A percentile compares a stretch with the other conserved stretches of the same genome.
phyloP scores from a whole-genome alignment of 2,113 vertebrate species.

The Ivindomyrus marchei region DNA sequence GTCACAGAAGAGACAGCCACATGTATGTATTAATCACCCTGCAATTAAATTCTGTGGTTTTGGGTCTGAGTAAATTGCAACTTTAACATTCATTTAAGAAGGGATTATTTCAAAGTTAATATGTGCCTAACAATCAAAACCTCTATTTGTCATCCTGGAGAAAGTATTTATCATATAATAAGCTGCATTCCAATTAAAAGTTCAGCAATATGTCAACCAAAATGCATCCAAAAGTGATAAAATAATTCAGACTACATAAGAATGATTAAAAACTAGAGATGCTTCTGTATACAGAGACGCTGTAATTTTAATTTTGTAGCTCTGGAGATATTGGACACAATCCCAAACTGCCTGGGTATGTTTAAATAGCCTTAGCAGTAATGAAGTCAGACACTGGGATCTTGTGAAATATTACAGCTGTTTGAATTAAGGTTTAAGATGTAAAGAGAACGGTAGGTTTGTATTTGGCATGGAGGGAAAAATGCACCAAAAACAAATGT shows the following conservation, averaged over 20 bases:
- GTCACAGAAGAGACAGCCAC: not conserved
- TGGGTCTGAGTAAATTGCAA: not conserved
- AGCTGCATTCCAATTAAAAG: not conserved
- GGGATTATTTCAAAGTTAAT: not conserved
- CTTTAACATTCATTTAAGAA: not conserved
- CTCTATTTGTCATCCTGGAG: not conserved
- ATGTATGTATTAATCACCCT: not conserved
- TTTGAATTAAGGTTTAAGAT: not conserved
- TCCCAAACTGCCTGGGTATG: slow-evolving; percentile 9
- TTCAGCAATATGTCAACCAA: not conserved
- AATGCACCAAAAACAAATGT: not conserved
- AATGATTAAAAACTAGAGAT: not conserved
- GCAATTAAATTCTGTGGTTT: not conserved
- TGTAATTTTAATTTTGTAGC: not conserved
- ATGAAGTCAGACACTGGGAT: not conserved
- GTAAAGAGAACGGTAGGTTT: no score
- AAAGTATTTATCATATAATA: not conserved
- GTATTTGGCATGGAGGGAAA: not conserved
- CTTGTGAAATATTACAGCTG: not conserved
- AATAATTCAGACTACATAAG: not conserved
- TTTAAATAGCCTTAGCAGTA: slow-evolving; percentile 22
- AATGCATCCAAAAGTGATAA: not conserved
- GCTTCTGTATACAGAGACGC: not conserved
- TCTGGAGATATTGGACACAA: slow-evolving; percentile 12
- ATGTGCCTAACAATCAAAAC: not conserved